Evolutionary conservation across 1,140 invertebrate genomes (phyloP).

Genomic region (Chironomus tepperi): DNA sequence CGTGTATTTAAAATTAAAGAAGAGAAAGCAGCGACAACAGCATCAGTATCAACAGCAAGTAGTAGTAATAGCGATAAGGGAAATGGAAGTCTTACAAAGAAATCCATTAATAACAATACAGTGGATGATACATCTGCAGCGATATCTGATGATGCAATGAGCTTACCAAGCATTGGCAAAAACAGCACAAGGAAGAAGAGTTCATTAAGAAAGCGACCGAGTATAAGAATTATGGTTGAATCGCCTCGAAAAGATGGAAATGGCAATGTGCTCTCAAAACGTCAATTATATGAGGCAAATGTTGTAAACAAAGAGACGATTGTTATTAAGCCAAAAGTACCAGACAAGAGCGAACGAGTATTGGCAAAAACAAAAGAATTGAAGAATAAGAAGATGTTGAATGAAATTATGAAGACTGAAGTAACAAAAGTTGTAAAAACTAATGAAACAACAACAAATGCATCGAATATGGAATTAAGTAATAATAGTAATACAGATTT

Average conservation of each 20-base stretch:
- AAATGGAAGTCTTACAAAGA: not conserved
- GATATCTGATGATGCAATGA: not conserved
- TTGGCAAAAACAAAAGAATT: constrained; percentile 34
- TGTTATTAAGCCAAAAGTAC: constrained; percentile 38
- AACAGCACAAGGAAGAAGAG: constrained; percentile 18
- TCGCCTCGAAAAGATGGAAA: constrained; percentile 28
- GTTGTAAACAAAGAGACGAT: constrained; percentile 24
- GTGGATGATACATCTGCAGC: not conserved
- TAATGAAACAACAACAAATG: too few relatives aligned
- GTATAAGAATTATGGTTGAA: constrained; percentile 10
- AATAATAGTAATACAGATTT: not conserved
- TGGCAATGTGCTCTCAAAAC: constrained; percentile 20
- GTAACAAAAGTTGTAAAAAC: not conserved
- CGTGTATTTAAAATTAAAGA: constrained; percentile 38
- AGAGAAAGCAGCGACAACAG: not conserved
- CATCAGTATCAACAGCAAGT: too few relatives aligned
- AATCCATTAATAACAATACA: not conserved
- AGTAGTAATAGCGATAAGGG: too few relatives aligned
- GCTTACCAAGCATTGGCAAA: not conserved
- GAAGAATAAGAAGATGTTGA: constrained; percentile 27
- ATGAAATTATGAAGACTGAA: constrained; percentile 25
- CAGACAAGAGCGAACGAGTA: constrained; percentile 35
- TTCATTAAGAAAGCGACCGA: constrained; percentile 20
- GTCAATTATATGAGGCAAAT: not conserved
- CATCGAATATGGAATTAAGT: not conserved